Evolutionary conservation across 2,113 vertebrate species (phyloP).

Genomic region (Carassius gibelio): DNA sequence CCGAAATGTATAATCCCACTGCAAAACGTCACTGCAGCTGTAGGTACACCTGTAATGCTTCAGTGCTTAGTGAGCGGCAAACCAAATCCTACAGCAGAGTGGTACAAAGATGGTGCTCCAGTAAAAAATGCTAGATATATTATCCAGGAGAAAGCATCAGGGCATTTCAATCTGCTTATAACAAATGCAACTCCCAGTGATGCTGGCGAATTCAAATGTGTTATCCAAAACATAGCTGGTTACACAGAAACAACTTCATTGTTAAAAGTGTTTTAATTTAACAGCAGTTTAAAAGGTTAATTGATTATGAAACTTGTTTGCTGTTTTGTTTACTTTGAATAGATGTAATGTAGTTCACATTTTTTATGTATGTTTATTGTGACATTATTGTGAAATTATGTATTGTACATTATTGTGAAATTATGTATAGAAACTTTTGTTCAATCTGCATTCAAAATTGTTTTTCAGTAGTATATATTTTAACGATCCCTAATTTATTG

Average conservation of each 20-base stretch:
- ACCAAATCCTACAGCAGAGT: slow-evolving; percentile 80
- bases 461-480: slow-evolving; percentile 8
- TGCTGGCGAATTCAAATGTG: slow-evolving; percentile 88
- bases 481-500: slow-evolving; percentile 18
- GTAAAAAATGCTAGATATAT: slow-evolving; percentile 82
- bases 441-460: slow-evolving; percentile 20
- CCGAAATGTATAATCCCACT: slow-evolving; percentile 86
- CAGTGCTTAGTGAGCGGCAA: slow-evolving; percentile 88
- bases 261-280: slow-evolving; percentile 80
- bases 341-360: neutral
- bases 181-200: slow-evolving; percentile 80
- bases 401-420: slow-evolving; percentile 46
- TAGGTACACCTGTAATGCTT: slow-evolving; percentile 84
- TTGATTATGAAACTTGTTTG: neutral
- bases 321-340: slow-evolving; percentile 34
- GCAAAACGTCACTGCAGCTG: slow-evolving; percentile 79
- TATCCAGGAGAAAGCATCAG: slow-evolving; percentile 82
- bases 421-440: slow-evolving; percentile 36
- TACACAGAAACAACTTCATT: slow-evolving; percentile 79
- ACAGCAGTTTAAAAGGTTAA: neutral
- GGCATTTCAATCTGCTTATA: slow-evolving; percentile 86
- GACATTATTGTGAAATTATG: slow-evolving; percentile 37
- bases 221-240: slow-evolving; percentile 85
- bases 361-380: slow-evolving; percentile 29
- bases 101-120: slow-evolving; percentile 85